Evolutionary conservation across 1,140 invertebrate genomes (phyloP).

Genomic region (Drepana arcuata): DNA sequence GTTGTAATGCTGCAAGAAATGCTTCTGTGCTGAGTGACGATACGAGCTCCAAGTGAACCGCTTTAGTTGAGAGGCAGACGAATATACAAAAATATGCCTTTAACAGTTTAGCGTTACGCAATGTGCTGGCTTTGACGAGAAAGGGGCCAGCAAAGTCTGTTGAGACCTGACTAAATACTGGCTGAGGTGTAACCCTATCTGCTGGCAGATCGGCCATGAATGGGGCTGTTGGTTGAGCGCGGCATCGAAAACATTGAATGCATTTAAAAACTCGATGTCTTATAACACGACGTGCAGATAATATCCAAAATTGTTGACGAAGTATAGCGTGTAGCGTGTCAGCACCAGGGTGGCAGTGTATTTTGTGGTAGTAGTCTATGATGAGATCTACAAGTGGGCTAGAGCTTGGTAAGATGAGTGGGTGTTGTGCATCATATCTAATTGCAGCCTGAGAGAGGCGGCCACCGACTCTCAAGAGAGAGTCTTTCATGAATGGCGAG

Average conservation of each 20-base stretch:
- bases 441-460: too few relatives aligned
- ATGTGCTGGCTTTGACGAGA: conserved; percentile 12
- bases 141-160: conserved; percentile 26
- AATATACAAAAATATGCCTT: conserved; percentile 61
- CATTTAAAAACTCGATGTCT: too few relatives aligned
- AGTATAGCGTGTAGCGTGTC: too few relatives aligned
- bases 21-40: conserved; percentile 38
- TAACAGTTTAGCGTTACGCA: conserved; percentile 11
- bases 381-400: too few relatives aligned
- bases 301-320: too few relatives aligned
- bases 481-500: too few relatives aligned
- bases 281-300: too few relatives aligned
- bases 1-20: conserved; percentile 42
- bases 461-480: too few relatives aligned
- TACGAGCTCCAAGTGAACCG: conserved; percentile 59
- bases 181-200: conserved; percentile 13
- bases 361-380: too few relatives aligned
- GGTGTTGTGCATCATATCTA: too few relatives aligned
- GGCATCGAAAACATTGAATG: conserved; percentile 13
- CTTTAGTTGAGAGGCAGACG: conserved; percentile 46
- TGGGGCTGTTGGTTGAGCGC: conserved; percentile 12
- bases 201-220: conserved; percentile 37
- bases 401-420: too few relatives aligned
- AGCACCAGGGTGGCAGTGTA: too few relatives aligned
- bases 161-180: conserved; percentile 31